These are phyloP conservation scores for Macropodus opercularis DNA, from an alignment of 2,797 vertebrate species.

Conservation along the genomic window DNA sequence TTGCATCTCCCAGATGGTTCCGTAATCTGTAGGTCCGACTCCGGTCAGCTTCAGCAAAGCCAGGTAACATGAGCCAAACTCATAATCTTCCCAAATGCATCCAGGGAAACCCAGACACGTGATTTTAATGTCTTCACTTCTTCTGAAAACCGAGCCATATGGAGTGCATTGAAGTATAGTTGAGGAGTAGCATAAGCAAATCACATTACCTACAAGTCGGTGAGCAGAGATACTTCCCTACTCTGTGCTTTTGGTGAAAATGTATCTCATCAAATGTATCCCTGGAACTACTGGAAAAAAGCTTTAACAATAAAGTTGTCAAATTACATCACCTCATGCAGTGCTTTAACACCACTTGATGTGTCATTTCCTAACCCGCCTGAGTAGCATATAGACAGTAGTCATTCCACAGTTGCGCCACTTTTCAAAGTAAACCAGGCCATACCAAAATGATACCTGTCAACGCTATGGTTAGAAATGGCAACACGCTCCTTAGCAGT, in stretches of 20 bases:
- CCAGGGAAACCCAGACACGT: conserved; percentile 62
- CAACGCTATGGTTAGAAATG: conserved; percentile 57
- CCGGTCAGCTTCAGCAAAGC: conserved; percentile 75
- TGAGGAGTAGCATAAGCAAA: conserved; percentile 52
- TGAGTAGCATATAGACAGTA: background rate
- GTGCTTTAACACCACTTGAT: conserved; percentile 37
- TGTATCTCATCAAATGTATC: no score
- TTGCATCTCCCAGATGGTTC: conserved; percentile 82
- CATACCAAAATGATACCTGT: conserved; percentile 43
- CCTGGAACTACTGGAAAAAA: conserved; percentile 33
- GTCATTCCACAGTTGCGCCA: conserved; percentile 2
- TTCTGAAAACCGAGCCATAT: conserved; percentile 52
- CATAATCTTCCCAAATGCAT: conserved; percentile 73
- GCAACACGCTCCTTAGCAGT: conserved; percentile 57
- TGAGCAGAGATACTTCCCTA: conserved; percentile 28
- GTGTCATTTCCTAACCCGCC: conserved; percentile 22
- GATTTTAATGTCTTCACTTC: conserved; percentile 68
- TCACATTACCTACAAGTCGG: conserved; percentile 64
- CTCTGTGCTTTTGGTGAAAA: conserved; percentile 48
- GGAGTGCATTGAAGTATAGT: conserved; percentile 45
- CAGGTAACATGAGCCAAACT: conserved; percentile 80
- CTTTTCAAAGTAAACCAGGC: conserved; percentile 33
- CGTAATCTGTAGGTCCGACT: conserved; percentile 77
- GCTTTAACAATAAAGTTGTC: conserved; percentile 37
- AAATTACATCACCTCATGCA: conserved; percentile 45